These are phyloP conservation scores for Leptarthrus brevirostris DNA, from an alignment of 2,888 invertebrate species.

Conservation along the genomic window DNA sequence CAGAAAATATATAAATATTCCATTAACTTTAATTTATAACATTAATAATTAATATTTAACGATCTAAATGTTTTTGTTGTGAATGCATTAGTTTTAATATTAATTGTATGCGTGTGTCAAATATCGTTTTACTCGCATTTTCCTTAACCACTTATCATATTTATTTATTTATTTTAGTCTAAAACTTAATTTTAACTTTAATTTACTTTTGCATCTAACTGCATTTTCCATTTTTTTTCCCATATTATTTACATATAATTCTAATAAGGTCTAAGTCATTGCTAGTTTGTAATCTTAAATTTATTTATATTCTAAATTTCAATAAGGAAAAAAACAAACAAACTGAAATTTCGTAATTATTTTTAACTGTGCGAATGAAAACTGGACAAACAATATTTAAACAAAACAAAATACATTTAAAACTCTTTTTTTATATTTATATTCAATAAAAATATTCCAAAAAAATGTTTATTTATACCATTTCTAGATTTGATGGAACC, in stretches of 20 bases:
- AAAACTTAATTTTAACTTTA: neutral
- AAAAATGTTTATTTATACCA: conserved; percentile 52
- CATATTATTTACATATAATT: neutral
- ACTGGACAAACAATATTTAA: neutral
- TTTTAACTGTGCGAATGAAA: neutral
- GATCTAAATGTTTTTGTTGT: conserved; percentile 8
- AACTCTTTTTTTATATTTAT: conserved; percentile 3
- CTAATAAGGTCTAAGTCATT: conserved; percentile 1
- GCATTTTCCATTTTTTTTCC: conserved; percentile 15
- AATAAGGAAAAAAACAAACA: too few relatives aligned
- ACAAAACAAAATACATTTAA: neutral
- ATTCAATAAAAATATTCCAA: conserved; percentile 54
- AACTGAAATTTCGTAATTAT: too few relatives aligned
- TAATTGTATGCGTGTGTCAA: conserved; percentile 33
- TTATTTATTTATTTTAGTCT: conserved; percentile 34
- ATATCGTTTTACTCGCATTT: conserved; percentile 24
- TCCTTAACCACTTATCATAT: neutral
- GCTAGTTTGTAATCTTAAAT: too few relatives aligned
- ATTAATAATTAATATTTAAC: conserved; percentile 32
- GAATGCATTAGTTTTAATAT: conserved; percentile 34
- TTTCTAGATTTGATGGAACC: conserved; percentile 53
- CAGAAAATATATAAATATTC: neutral
- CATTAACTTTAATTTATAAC: conserved; percentile 20
- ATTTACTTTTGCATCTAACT: conserved; percentile 5
- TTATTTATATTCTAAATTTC: too few relatives aligned